phyloP scores from a whole-genome alignment of 2,797 vertebrate genomes.

The Danio aesculapii region DNA sequence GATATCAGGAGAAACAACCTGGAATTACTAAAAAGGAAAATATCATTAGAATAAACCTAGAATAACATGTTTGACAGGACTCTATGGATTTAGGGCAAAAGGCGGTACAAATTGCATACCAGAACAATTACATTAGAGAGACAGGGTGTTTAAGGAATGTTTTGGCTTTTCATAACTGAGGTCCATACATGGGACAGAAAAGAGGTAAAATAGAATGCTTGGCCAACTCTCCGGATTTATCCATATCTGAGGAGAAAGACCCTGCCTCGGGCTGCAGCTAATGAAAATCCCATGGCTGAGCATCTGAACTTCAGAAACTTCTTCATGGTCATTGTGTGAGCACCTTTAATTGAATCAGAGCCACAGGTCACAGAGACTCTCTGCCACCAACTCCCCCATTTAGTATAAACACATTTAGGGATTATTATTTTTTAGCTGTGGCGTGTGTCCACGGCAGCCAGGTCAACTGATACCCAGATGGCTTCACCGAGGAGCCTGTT shows the following conservation, averaged over 20 bases:
- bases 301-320: constrained; percentile 59
- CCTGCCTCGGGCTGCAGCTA: constrained; percentile 65
- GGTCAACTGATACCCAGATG: constrained; percentile 70
- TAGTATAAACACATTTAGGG: constrained; percentile 70
- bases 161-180: constrained; percentile 38
- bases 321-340: constrained; percentile 63
- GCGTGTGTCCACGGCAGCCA: constrained; percentile 66
- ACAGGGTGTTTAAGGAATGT: constrained; percentile 40
- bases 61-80: constrained; percentile 34
- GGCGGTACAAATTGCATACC: constrained; percentile 20
- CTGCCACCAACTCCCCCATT: constrained; percentile 47
- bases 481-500: constrained; percentile 74
- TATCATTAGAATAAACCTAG: constrained; percentile 1
- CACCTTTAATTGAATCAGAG: constrained; percentile 68
- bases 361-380: constrained; percentile 64
- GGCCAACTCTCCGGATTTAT: constrained; percentile 57
- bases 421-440: constrained; percentile 75
- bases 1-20: background rate
- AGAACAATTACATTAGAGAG: constrained; percentile 23
- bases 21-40: background rate
- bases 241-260: constrained; percentile 59
- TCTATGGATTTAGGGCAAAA: constrained; percentile 8
- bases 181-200: constrained; percentile 41
- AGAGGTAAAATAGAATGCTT: constrained; percentile 54
- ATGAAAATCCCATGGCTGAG: constrained; percentile 71